Evolutionary conservation across 92 coral and sea anemone species (phyloP), one percentile per base, ranked within the genome.

Genomic region (Palythoa caribaeorum): DNA sequence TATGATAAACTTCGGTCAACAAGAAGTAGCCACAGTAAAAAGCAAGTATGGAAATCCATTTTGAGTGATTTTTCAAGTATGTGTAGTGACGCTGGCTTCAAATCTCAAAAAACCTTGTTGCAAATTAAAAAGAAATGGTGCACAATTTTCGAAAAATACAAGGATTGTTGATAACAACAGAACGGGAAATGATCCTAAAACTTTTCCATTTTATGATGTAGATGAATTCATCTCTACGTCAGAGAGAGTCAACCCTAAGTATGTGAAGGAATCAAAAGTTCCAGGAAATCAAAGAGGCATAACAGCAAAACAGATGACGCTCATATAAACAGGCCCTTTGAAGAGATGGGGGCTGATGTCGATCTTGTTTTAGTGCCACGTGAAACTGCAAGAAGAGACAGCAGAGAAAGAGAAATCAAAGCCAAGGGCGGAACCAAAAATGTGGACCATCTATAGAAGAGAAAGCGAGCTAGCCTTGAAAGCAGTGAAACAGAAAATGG

Each of bases 141-240:
- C 50, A 28, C 88, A 44, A 16, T 88, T 5, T 88, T 84, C 70
- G 85, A 88, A 4, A 92, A 88, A 88, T 87, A 76, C 83, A 91
- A 88, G 78, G 86, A 84, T 37, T 47, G 88, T 81, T 20, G 89
- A 91, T 71, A 55, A 91, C 88, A 91, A 78, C 88, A 87, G 55
- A 35, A 87, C 93, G 1, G 87, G 91, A 83, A 83, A 86, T 85
- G 89, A 87, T 77, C 54, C 80, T 28, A 88, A 84, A 20, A 88
- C 94, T 35, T 88, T 91, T 54, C 89, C 84, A 75, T 91, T 83
- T 84, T 91, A 51, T 17, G 89, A 91, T 38, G 89, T 77, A 2
- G 68, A 52, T 53, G 83, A 77, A 10, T 91, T 87, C 71, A 53
- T 91, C 72, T 66, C 88, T 38, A 47, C 73, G 9, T 91, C 90